Base-by-base conservation (phyloP, 2,888 invertebrate genomes). In the Adelphocoris suturalis region DNA sequence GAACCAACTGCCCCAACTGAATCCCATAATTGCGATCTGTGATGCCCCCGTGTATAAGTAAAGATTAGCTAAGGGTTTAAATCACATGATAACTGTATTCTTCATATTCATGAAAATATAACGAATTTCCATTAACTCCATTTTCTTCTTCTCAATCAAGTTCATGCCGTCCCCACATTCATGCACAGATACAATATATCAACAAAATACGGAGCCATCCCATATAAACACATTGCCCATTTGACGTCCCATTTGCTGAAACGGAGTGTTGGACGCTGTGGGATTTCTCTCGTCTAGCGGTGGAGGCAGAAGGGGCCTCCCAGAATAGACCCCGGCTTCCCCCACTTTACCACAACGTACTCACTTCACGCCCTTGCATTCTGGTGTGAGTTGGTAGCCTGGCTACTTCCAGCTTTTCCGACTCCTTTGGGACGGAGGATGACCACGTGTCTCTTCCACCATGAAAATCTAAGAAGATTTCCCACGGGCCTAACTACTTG, bases 401-500 rank as follows among this genome's bases (percentile, higher is more conserved):
- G 37, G 37, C 78, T 78, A 78, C 78, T 37, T 19, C 78, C 78
- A 47, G 47, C 46, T 78, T 19, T 47, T 9, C 48, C 82, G 5
- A n/a, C 28, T 57, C 85, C 61, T 37, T 13, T 16, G 85, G 85
- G 61, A 52, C 57, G 14, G 27, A 61, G 19, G 61, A 85, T 85
- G 85, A 85, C 85, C 85, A 61, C 85, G 61, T 52, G 82, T 61
- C 85, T 61, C 14, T 61, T 85, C 85, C 85, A 85, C 57, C 61
- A 85, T 85, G 85, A 85, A 85, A 85, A 57, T 85, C 85, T 85
- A 61, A 85, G 85, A 61, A 85, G 85, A 85, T 85, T 85, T 85
- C 85, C 85, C 85, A 55, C 57, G 85, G 61, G 85, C 16, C 85
- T 37, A 61, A 85, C 85, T 85, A 85, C 85, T 85, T 85, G 61